phyloP scores from a whole-genome alignment of 2,888 invertebrate genomes.

The Polyommatus iphigenia region DNA sequence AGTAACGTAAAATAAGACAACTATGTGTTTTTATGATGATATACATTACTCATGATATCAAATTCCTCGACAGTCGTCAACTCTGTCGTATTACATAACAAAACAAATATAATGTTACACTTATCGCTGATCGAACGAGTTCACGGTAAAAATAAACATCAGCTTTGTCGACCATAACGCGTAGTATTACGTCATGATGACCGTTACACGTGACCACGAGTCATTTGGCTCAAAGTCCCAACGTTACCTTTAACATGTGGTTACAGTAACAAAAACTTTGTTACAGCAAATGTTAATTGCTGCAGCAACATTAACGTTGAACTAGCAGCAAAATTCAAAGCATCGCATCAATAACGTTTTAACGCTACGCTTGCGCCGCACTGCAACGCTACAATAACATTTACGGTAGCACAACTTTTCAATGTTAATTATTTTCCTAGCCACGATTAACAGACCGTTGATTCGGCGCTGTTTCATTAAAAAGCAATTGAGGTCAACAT shows the following conservation, averaged over 20 bases:
- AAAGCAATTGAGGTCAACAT: constrained; percentile 60
- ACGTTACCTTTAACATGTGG: background rate
- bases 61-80: constrained; percentile 20
- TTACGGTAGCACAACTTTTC: constrained; percentile 28
- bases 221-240: background rate
- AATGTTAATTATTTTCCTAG: constrained; percentile 40
- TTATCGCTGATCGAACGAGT: constrained; percentile 27
- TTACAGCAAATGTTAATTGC: background rate
- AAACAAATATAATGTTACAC: constrained; percentile 22
- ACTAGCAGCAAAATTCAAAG: background rate
- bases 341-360: background rate
- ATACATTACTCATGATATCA: background rate
- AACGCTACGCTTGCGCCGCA: background rate
- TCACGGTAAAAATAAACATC: constrained; percentile 27
- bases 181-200: constrained; percentile 18
- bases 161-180: constrained; percentile 22
- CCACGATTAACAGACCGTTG: constrained; percentile 45
- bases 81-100: constrained; percentile 11
- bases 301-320: background rate
- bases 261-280: background rate
- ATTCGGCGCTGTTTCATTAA: constrained; percentile 52
- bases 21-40: background rate
- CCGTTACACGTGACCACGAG: constrained; percentile 26
- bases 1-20: background rate
- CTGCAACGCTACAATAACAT: constrained; percentile 28